Percentiles rank a stretch among this genome's conserved stretches.
phyloP scores from a whole-genome alignment of 2,113 vertebrate genomes.

The Cephalopholis sonnerati region DNA sequence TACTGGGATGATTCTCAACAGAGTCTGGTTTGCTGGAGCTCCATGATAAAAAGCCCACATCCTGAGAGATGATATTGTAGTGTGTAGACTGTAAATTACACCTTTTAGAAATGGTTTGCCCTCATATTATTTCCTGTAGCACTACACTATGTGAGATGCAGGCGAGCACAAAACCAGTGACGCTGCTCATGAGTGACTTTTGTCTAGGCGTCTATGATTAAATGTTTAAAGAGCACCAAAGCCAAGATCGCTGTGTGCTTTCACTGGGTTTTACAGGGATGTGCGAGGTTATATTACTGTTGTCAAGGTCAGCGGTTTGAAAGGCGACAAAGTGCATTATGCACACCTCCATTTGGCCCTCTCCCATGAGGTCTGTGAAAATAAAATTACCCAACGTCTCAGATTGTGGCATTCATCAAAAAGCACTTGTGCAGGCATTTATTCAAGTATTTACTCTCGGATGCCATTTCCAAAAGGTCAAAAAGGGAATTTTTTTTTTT shows the following conservation, averaged over 20 bases:
- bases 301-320: slow-evolving; percentile 74
- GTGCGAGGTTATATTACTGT: slow-evolving; percentile 66
- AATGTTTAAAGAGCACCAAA: slow-evolving; percentile 61
- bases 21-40: slow-evolving; percentile 37
- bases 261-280: slow-evolving; percentile 35
- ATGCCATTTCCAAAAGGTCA: slow-evolving; percentile 79
- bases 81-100: slow-evolving; percentile 31
- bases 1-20: neutral
- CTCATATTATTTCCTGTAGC: slow-evolving; percentile 24
- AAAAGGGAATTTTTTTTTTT: slow-evolving; percentile 51
- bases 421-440: slow-evolving; percentile 70
- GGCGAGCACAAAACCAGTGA: neutral
- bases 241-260: slow-evolving; percentile 25
- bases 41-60: slow-evolving; percentile 25
- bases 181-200: slow-evolving; percentile 26
- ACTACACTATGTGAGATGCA: neutral
- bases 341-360: slow-evolving; percentile 55
- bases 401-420: slow-evolving; percentile 77
- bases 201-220: slow-evolving; percentile 49
- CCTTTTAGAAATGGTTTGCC: slow-evolving; percentile 29
- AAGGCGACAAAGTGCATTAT: slow-evolving; percentile 64
- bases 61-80: slow-evolving; percentile 20
- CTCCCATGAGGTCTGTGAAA: slow-evolving; percentile 69
- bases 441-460: slow-evolving; percentile 74
- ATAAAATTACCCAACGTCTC: slow-evolving; percentile 76